These are phyloP conservation scores for Chaetorhynchus papuensis DNA, from an alignment of 2,113 vertebrate species.

Conservation along the genomic window DNA sequence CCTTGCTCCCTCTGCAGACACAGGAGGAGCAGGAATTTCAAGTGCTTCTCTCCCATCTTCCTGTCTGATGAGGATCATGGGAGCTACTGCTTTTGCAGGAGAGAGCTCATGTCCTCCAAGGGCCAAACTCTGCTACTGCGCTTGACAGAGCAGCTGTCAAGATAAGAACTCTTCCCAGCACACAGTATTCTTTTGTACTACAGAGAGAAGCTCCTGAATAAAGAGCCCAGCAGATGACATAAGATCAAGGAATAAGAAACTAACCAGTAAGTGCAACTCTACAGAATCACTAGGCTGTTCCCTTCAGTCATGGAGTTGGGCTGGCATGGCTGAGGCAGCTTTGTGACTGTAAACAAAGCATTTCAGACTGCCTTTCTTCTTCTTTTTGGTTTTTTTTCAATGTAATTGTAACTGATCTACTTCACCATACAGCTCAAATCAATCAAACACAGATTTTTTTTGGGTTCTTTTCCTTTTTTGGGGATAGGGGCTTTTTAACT, in stretches of 20 bases:
- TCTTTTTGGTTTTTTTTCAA: not conserved
- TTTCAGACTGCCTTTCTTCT: not conserved
- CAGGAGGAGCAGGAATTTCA: not conserved
- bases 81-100: not conserved
- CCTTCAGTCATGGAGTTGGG: not conserved
- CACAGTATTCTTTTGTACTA: not conserved
- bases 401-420: not conserved
- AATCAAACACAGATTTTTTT: not conserved
- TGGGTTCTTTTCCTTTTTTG: not conserved
- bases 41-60: not conserved
- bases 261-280: not conserved
- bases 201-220: not conserved
- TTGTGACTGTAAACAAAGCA: not conserved
- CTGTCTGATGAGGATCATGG: fast-evolving
- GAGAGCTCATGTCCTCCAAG: not conserved
- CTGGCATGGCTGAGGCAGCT: not conserved
- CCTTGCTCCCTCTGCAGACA: not conserved
- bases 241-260: not conserved
- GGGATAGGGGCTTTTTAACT: not conserved
- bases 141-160: not conserved
- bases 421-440: not conserved
- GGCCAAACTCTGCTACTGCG: not conserved
- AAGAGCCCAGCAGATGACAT: not conserved
- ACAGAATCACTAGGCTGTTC: not conserved
- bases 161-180: not conserved